A percentile compares a stretch with the other conserved stretches of the same genome.
Conservation (phyloP, 2,113 vertebrate genomes). For the Progne subis region DNA sequence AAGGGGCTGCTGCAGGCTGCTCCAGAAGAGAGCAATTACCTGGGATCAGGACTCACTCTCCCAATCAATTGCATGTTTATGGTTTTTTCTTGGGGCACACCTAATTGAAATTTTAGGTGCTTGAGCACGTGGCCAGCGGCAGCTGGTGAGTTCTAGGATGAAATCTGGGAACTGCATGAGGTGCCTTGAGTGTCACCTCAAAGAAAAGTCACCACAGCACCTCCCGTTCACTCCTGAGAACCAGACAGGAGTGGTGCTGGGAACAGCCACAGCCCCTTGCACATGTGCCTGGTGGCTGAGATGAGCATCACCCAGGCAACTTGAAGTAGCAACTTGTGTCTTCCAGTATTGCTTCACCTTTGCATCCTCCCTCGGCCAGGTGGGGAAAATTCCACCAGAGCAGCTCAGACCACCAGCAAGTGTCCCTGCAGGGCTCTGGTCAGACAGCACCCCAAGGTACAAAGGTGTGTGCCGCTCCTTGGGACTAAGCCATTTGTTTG, state of each 20-base stretch:
- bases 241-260: not conserved
- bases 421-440: not conserved
- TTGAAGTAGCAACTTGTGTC: not conserved
- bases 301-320: fast-evolving
- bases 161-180: not conserved
- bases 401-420: not conserved
- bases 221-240: not conserved
- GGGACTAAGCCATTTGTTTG: not conserved
- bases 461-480: not conserved
- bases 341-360: not conserved
- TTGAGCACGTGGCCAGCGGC: not conserved
- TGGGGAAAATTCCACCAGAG: not conserved
- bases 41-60: not conserved
- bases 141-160: not conserved
- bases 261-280: not conserved
- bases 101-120: not conserved
- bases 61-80: not conserved
- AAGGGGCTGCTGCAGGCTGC: not conserved
- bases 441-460: not conserved
- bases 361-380: not conserved
- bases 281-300: fast-evolving
- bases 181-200: not conserved
- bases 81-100: not conserved
- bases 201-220: not conserved
- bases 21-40: not conserved